Conservation (phyloP, 2,797 vertebrate species). For the Pteropus rufus region DNA sequence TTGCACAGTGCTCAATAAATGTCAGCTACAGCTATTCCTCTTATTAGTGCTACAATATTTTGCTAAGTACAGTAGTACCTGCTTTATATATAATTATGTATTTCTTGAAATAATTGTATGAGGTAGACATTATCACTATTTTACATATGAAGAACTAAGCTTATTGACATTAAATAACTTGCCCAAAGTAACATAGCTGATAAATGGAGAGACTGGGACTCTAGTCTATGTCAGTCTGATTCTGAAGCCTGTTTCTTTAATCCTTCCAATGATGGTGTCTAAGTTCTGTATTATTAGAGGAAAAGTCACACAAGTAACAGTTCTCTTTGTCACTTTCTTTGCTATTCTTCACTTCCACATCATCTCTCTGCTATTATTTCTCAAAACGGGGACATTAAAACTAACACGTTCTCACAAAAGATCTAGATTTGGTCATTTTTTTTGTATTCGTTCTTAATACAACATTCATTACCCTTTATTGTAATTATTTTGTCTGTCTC, state of each 20-base stretch:
- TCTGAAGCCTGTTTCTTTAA: neutral
- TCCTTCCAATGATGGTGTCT: neutral
- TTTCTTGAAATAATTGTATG: neutral
- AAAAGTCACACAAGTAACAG: neutral
- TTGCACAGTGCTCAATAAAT: neutral
- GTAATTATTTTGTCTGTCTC: neutral
- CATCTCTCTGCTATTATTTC: neutral
- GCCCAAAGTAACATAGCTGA: neutral
- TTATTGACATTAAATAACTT: neutral
- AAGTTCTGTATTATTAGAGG: neutral
- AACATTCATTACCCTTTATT: neutral
- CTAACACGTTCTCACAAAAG: neutral
- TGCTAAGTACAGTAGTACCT: neutral
- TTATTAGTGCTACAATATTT: neutral
- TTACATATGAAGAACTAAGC: neutral
- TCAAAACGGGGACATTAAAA: neutral
- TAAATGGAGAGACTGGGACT: neutral
- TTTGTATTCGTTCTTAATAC: neutral
- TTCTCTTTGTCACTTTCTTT: neutral
- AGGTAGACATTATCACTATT: neutral
- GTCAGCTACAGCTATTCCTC: neutral
- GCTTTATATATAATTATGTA: neutral
- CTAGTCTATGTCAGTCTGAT: neutral
- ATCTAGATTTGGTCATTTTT: neutral
- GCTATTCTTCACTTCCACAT: neutral